Conservation (phyloP, 2,888 invertebrate species). For the Drosophila tanythrix region DNA sequence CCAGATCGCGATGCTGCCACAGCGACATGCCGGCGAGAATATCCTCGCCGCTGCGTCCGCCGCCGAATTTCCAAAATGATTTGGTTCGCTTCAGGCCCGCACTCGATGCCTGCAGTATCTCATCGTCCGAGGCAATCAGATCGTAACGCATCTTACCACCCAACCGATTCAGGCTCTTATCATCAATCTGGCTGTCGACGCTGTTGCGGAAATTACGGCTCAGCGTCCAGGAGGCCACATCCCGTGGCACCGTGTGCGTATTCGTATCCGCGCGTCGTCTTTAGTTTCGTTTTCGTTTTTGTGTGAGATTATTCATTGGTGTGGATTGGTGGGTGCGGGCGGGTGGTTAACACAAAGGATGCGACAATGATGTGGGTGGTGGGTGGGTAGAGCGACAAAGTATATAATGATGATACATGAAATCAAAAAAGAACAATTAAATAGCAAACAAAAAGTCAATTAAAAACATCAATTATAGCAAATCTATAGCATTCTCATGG, state of each 20-base stretch:
- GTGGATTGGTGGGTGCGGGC: slow-evolving; percentile 31
- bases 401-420: slow-evolving; percentile 66
- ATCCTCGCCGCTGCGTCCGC: slow-evolving; percentile 88
- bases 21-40: slow-evolving; percentile 94
- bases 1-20: slow-evolving; percentile 94
- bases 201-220: slow-evolving; percentile 83
- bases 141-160: slow-evolving; percentile 81
- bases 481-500: slow-evolving; percentile 2
- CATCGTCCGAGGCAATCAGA: slow-evolving; percentile 83
- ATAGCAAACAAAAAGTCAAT: slow-evolving; percentile 72
- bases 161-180: slow-evolving; percentile 75
- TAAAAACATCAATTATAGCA: slow-evolving; percentile 26
- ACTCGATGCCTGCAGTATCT: slow-evolving; percentile 84
- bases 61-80: slow-evolving; percentile 93
- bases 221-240: slow-evolving; percentile 83
- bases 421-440: slow-evolving; percentile 67
- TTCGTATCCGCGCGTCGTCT: slow-evolving; percentile 82
- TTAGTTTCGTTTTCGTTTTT: slow-evolving; percentile 9
- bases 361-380: slow-evolving; percentile 48
- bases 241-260: slow-evolving; percentile 79
- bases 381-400: slow-evolving; percentile 53
- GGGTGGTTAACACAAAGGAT: slow-evolving; percentile 63
- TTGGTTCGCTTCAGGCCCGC: slow-evolving; percentile 92
- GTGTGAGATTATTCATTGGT: slow-evolving; percentile 18
- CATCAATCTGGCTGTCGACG: slow-evolving; percentile 82